Base-by-base conservation (phyloP, 2,888 invertebrate species). In the Parnassius mnemosyne region DNA sequence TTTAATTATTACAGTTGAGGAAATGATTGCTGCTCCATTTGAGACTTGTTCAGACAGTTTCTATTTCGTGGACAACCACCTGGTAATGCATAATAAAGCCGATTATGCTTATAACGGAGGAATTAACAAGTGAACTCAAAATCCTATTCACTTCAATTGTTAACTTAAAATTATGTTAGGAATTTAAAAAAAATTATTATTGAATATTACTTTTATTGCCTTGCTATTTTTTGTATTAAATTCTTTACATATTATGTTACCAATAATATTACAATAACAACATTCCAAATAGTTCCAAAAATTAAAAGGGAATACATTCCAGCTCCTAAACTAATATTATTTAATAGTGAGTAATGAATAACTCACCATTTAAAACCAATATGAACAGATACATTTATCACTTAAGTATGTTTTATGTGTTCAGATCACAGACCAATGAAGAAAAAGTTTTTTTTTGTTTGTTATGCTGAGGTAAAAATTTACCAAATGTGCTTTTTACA, bases 21-120 rank as follows among this genome's bases (percentile, higher is more conserved):
- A 99, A 88, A 99, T 99, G 99, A 97, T 99, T 75, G 94, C 95
- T 46, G 94, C 95, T 78, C 99, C 99, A 16, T 99, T 98, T 84
- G 98, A 99, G 88, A 99, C 99, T 10, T 95, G 98, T 72, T 99
- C 99, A 0, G 99, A 99, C 91, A 98, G 98, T 79, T 99, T 99
- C 92, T 99, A 99, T 89, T 99, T 99, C 87, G 99, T 99, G 65
- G 98, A 99, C 86, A 97, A 98, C 85, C 94, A 94, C 77, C 94
- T 99, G 64, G 97, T 99, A 68, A 99, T 99, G 99, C 99, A 99
- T 92, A 99, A 99, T 90, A 99, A 99, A 92, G 99, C 99, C 49
- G 99, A 99, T 86, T 99, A 99, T 87, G 97, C 99, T 57, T 99
- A 98, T 89, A 96, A 98, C 77, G 97, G 97, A 65, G 96, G 96